Conservation (phyloP, 2,113 vertebrate genomes). For the Laticauda colubrina region DNA sequence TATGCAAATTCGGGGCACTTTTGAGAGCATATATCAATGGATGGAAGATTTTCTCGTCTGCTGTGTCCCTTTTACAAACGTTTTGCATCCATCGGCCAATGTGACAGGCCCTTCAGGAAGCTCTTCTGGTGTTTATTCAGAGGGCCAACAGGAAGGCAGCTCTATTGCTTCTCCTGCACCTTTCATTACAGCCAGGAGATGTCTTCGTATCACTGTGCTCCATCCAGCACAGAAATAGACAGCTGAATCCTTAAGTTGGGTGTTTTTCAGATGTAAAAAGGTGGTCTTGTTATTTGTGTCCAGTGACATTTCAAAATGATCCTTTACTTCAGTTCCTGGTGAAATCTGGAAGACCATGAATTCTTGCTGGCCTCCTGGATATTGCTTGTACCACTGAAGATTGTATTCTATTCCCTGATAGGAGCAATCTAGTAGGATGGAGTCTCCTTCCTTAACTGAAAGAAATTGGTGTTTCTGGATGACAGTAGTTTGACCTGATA, state of each 20-base stretch:
- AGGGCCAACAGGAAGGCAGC: neutral
- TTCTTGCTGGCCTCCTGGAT: neutral
- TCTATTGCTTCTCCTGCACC: neutral
- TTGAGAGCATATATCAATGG: too few species aligned
- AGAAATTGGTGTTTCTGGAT: neutral
- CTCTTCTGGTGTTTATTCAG: neutral
- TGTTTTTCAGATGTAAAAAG: neutral
- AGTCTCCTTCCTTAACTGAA: neutral
- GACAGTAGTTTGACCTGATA: neutral
- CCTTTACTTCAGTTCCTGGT: neutral
- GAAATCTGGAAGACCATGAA: fast-evolving
- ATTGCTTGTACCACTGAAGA: neutral
- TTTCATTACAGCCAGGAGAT: neutral
- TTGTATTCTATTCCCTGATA: neutral
- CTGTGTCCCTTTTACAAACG: too few species aligned
- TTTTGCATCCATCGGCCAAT: too few species aligned
- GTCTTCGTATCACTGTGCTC: neutral
- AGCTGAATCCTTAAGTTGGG: neutral
- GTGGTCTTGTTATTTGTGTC: neutral
- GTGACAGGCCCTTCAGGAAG: too few species aligned
- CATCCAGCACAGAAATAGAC: neutral
- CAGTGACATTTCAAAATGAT: neutral
- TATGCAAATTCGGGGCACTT: too few species aligned
- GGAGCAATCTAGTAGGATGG: neutral
- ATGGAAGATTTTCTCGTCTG: too few species aligned